phyloP scores from a whole-genome alignment of 2,797 vertebrate species.

The Knipowitschia caucasica region DNA sequence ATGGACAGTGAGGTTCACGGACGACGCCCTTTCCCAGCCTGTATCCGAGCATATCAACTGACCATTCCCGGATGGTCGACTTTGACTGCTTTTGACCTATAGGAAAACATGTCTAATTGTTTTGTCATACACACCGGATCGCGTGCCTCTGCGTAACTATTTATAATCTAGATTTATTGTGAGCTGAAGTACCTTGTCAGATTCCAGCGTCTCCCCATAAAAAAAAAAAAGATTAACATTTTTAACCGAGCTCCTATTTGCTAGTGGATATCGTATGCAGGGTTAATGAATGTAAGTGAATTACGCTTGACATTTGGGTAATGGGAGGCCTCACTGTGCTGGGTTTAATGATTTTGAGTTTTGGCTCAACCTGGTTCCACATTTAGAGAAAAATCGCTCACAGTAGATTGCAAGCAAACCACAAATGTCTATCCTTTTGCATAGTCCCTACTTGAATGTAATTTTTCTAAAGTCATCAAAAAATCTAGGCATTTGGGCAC shows the following conservation, averaged over 20 bases:
- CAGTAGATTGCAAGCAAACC: too few relatives aligned
- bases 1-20: conserved; percentile 61
- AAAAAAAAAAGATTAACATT: conserved; percentile 36
- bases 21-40: conserved; percentile 69
- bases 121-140: background rate
- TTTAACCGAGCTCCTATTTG: conserved; percentile 23
- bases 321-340: conserved; percentile 50
- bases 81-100: conserved; percentile 21
- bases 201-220: conserved; percentile 13
- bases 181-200: conserved; percentile 17
- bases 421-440: conserved; percentile 3
- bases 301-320: conserved; percentile 33
- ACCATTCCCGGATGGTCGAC: conserved; percentile 22
- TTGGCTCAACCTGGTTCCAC: conserved; percentile 14
- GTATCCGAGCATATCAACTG: conserved; percentile 41
- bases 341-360: conserved; percentile 34
- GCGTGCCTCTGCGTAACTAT: conserved; percentile 1
- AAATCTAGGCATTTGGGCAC: background rate
- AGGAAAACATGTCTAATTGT: too few relatives aligned
- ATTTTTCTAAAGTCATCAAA: conserved; percentile 1
- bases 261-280: conserved; percentile 23
- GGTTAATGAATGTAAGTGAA: conserved; percentile 40
- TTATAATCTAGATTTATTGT: background rate
- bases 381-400: conserved; percentile 19
- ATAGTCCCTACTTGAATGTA: conserved; percentile 17